Percentiles rank a stretch among this genome's conserved stretches.
Evolutionary conservation across 2,113 vertebrate species (phyloP).

Genomic region (Donacobius atricapilla): DNA sequence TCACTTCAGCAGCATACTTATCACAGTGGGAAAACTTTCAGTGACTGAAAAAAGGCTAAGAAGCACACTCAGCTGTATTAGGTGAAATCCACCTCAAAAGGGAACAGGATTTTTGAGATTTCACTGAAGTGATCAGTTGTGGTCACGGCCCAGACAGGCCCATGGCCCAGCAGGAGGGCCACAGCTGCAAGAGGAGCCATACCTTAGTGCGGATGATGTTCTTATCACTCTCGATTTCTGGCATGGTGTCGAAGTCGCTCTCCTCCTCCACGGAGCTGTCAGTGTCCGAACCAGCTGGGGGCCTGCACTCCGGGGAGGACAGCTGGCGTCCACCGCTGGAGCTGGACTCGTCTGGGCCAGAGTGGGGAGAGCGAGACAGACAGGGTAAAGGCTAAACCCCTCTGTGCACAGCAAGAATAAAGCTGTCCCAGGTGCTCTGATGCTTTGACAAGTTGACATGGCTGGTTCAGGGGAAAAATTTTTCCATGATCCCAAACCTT

Average conservation of each 20-base stretch:
- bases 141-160: too few relatives aligned
- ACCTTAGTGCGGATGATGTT: conserved; percentile 81
- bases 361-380: background rate
- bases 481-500: background rate
- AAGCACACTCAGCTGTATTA: background rate
- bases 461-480: background rate
- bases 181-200: fast-evolving
- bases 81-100: background rate
- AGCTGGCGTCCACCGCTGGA: conserved; percentile 58
- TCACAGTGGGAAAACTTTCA: background rate
- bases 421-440: background rate
- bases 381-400: background rate
- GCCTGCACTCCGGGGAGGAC: conserved; percentile 24
- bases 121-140: background rate
- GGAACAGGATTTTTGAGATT: background rate
- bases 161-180: background rate
- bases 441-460: background rate
- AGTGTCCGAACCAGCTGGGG: conserved; percentile 62
- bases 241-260: conserved; percentile 79
- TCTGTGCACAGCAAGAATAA: background rate
- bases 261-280: conserved; percentile 82
- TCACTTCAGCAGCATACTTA: background rate
- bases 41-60: background rate
- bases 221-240: conserved; percentile 80
- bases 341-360: conserved; percentile 72